Percentiles rank a stretch among this genome's conserved stretches.
Evolutionary conservation across 2,113 vertebrate species (phyloP).

Genomic region (Cinclus cinclus): DNA sequence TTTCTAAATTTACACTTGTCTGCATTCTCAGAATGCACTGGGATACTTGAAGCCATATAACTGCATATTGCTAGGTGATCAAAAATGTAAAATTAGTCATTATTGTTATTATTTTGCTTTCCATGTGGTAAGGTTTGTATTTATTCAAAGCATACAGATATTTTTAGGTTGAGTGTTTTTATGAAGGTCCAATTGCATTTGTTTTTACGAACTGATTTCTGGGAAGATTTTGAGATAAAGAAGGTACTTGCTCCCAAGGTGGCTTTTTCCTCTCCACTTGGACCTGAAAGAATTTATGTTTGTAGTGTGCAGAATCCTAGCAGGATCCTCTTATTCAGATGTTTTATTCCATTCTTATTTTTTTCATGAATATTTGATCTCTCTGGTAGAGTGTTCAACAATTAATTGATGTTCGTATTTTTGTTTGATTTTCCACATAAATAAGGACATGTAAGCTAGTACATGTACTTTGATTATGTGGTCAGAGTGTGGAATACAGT

Average conservation of each 20-base stretch:
- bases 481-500: neutral
- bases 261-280: neutral
- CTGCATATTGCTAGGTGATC: neutral
- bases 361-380: neutral
- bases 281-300: neutral
- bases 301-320: neutral
- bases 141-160: neutral
- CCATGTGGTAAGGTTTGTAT: neutral
- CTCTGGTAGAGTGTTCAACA: neutral
- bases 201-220: neutral
- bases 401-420: neutral
- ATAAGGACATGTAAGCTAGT: neutral
- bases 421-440: neutral
- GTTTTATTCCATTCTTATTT: neutral
- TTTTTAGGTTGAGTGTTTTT: neutral
- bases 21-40: neutral
- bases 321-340: neutral
- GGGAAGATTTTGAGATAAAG: neutral
- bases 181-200: neutral
- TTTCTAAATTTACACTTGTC: neutral
- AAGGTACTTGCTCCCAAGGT: neutral
- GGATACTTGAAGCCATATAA: neutral
- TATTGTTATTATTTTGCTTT: neutral
- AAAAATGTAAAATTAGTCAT: neutral
- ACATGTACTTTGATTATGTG: neutral